phyloP scores from a whole-genome alignment of 2,113 vertebrate species.

The Corythoichthys haematopterus region DNA sequence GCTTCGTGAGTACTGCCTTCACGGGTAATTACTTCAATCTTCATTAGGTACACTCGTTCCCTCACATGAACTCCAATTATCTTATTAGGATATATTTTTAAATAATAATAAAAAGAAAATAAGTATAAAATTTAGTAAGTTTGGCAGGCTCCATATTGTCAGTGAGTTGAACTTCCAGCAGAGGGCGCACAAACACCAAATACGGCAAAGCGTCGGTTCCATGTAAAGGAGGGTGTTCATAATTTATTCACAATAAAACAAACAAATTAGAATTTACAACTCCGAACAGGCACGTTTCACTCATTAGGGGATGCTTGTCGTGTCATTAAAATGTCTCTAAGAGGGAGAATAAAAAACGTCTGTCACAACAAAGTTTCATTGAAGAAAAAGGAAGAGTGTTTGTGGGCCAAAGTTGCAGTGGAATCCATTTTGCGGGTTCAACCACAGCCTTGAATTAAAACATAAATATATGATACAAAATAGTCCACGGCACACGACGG shows the following conservation, averaged over 20 bases:
- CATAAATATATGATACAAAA: slow-evolving; percentile 36
- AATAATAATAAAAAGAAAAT: neutral
- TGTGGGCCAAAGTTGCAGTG: slow-evolving; percentile 31
- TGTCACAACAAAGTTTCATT: neutral
- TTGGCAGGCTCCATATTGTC: too few species aligned
- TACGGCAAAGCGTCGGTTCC: neutral
- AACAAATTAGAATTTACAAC: slow-evolving; percentile 57
- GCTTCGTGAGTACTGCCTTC: slow-evolving; percentile 10
- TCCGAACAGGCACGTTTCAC: slow-evolving; percentile 50
- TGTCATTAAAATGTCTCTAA: neutral
- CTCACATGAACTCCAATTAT: neutral
- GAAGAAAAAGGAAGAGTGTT: slow-evolving; percentile 30
- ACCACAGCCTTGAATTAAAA: slow-evolving; percentile 1
- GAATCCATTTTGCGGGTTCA: neutral
- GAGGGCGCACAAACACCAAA: neutral
- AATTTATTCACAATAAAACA: slow-evolving; percentile 72
- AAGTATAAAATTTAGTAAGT: too few species aligned
- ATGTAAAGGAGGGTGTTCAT: slow-evolving; percentile 34
- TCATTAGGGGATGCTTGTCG: neutral
- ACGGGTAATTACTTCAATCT: neutral
- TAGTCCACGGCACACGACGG: slow-evolving; percentile 5
- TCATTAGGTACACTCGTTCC: neutral
- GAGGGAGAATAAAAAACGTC: too few species aligned
- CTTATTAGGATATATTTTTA: neutral
- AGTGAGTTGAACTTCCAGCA: too few species aligned